phyloP scores from a whole-genome alignment of 1,140 invertebrate species.

The Hylaeus volcanicus region DNA sequence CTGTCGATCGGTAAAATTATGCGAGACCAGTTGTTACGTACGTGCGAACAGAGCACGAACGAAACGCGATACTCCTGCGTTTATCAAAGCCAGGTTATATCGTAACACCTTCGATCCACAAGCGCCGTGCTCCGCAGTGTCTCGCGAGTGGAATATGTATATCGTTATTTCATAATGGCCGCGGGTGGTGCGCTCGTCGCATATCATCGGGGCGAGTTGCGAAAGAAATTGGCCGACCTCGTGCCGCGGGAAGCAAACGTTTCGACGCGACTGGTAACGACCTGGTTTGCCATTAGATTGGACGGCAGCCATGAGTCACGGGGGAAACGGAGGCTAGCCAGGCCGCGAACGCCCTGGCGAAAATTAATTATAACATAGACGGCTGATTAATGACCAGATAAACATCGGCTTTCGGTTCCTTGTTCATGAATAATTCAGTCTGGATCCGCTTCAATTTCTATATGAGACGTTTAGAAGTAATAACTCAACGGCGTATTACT shows the following conservation, averaged over 20 bases:
- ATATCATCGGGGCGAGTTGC: conserved; percentile 63
- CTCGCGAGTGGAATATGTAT: conserved; percentile 57
- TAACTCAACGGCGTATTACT: conserved; percentile 5
- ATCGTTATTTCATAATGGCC: conserved; percentile 66
- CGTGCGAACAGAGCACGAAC: neutral
- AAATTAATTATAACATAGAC: conserved; percentile 45
- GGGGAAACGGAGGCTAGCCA: conserved; percentile 6
- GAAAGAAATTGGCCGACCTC: conserved; percentile 67
- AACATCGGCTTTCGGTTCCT: conserved; percentile 24
- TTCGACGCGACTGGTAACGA: conserved; percentile 47
- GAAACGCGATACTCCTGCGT: conserved; percentile 14
- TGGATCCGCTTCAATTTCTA: conserved; percentile 5
- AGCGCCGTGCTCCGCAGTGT: neutral
- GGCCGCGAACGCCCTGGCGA: conserved; percentile 6
- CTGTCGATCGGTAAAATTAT: conserved; percentile 19
- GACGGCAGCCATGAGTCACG: conserved; percentile 22
- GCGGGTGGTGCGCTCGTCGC: conserved; percentile 60
- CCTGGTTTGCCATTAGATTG: conserved; percentile 39
- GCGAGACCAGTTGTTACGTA: neutral
- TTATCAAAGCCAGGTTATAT: conserved; percentile 27
- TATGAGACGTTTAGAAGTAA: conserved; percentile 6
- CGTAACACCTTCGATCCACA: conserved; percentile 49
- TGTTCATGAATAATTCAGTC: conserved; percentile 25
- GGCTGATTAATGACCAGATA: conserved; percentile 33
- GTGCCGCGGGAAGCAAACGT: conserved; percentile 47